These are phyloP conservation scores for Apomyelois bistriatella DNA, from an alignment of 2,888 invertebrate species.

Conservation along the genomic window DNA sequence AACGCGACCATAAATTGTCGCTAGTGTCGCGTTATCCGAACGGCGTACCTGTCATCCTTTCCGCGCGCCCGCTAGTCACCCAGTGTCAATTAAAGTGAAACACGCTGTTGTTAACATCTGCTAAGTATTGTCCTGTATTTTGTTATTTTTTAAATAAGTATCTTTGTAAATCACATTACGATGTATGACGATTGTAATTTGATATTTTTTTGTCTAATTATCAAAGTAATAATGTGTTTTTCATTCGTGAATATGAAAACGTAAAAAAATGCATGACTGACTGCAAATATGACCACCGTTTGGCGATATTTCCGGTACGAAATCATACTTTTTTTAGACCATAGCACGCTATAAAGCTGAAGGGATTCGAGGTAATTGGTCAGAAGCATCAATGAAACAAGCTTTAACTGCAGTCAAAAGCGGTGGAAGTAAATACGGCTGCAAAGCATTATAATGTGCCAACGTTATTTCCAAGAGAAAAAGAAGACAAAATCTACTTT, in stretches of 20 bases:
- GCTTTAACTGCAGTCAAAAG: conserved; percentile 16
- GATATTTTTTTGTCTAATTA: conserved; percentile 20
- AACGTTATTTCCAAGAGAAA: conserved; percentile 17
- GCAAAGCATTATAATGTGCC: too few relatives aligned
- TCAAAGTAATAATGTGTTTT: conserved; percentile 20
- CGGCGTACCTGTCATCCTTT: conserved; percentile 17
- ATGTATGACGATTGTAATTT: conserved; percentile 15
- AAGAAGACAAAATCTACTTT: conserved; percentile 2
- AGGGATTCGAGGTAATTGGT: conserved; percentile 20
- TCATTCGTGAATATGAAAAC: conserved; percentile 18
- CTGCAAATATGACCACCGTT: conserved; percentile 9
- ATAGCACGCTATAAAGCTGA: neutral
- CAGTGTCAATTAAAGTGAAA: conserved; percentile 4
- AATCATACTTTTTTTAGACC: too few relatives aligned
- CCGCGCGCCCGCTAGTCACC: conserved; percentile 17
- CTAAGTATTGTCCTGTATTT: too few relatives aligned
- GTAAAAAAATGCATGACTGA: conserved; percentile 14
- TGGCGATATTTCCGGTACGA: too few relatives aligned
- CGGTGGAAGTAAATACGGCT: too few relatives aligned
- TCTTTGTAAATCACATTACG: too few relatives aligned
- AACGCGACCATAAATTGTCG: conserved; percentile 20
- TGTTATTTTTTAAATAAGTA: neutral
- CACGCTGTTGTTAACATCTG: too few relatives aligned
- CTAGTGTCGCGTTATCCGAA: conserved; percentile 19
- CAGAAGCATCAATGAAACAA: conserved; percentile 21